Evolutionary conservation across 2,888 invertebrate species (phyloP).

Genomic region (Xestia xanthographa): DNA sequence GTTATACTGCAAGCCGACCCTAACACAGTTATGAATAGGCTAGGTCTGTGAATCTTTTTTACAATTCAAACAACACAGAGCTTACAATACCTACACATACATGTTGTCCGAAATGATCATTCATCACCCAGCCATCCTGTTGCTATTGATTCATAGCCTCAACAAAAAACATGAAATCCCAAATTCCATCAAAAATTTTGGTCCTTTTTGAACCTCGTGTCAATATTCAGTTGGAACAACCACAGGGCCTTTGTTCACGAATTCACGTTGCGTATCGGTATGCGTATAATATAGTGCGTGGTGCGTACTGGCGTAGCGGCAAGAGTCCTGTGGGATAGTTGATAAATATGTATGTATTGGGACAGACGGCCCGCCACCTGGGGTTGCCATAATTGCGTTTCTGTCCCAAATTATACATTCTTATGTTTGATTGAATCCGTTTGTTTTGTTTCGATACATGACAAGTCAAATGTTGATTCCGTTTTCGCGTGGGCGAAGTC

Average conservation of each 20-base stretch:
- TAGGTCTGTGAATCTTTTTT: background rate
- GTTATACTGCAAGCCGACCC: background rate
- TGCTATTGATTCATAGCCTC: conserved; percentile 44
- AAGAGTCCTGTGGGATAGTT: conserved; percentile 67
- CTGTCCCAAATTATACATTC: conserved; percentile 75
- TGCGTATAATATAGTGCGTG: conserved; percentile 68
- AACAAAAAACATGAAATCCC: conserved; percentile 51
- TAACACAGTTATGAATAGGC: background rate
- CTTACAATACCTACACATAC: background rate
- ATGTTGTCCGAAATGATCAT: conserved; percentile 18
- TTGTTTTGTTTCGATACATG: conserved; percentile 45
- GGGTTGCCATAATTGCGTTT: conserved; percentile 78
- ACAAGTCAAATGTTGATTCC: conserved; percentile 28
- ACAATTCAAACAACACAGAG: background rate
- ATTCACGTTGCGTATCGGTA: conserved; percentile 69
- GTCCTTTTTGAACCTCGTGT: conserved; percentile 62
- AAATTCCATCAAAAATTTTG: conserved; percentile 52
- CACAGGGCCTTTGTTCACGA: conserved; percentile 73
- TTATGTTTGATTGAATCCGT: conserved; percentile 67
- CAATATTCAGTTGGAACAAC: conserved; percentile 65
- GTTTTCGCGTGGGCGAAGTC: background rate
- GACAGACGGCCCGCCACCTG: conserved; percentile 77
- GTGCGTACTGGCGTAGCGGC: conserved; percentile 54
- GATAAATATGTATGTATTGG: conserved; percentile 83
- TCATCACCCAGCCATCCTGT: conserved; percentile 16